Conservation (phyloP, 2,113 vertebrate species). For the Chunga burmeisteri region DNA sequence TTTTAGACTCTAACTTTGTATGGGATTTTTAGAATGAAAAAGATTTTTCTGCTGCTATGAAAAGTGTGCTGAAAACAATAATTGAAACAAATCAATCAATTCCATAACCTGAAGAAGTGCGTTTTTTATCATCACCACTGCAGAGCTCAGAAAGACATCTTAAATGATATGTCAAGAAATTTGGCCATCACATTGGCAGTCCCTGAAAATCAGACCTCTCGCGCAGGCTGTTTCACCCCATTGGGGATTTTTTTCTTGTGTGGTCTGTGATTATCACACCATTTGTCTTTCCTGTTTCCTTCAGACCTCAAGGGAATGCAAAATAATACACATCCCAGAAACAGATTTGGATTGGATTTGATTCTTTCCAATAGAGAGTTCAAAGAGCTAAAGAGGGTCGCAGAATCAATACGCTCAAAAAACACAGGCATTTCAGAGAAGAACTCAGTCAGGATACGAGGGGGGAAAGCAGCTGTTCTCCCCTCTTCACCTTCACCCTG, state of each 20-base stretch:
- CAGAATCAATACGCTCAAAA: conserved; percentile 50
- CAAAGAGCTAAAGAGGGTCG: conserved; percentile 50
- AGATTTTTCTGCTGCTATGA: not conserved
- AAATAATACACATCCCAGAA: conserved; percentile 21
- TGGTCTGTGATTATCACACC: conserved; percentile 10
- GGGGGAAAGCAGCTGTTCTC: conserved; percentile 20
- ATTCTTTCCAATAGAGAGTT: conserved; percentile 30
- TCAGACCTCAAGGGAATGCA: not conserved
- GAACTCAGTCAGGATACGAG: not conserved
- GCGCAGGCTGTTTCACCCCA: not conserved
- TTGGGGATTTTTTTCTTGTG: not conserved
- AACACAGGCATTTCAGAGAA: conserved; percentile 38
- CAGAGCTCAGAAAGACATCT: not conserved
- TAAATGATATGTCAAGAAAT: conserved; percentile 26
- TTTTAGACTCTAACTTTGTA: not conserved
- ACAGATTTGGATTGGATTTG: conserved; percentile 7
- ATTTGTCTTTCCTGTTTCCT: conserved; percentile 41
- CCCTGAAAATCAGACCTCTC: not conserved
- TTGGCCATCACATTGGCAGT: not conserved
- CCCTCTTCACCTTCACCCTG: conserved; percentile 56
- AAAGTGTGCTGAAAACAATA: not conserved
- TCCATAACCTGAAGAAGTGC: not conserved
- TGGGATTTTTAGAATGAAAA: not conserved
- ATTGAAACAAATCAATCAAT: not conserved
- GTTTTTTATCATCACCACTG: not conserved